Conservation (phyloP, 1,140 invertebrate genomes). For the Goniozus legneri region DNA sequence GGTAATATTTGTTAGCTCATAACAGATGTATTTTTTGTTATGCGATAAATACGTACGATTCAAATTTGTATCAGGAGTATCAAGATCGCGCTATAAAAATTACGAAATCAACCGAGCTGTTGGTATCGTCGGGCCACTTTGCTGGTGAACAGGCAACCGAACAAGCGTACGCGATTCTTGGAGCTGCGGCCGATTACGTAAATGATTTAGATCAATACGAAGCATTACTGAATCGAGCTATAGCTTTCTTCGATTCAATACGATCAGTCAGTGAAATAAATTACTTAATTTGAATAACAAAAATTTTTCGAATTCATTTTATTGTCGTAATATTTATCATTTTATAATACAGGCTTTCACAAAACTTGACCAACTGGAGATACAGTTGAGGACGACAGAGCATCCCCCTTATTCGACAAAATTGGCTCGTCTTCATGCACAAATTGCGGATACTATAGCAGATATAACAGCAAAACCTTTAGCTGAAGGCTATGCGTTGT, state of each 20-base stretch:
- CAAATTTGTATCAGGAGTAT: conserved; percentile 56
- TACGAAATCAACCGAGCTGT: conserved; percentile 73
- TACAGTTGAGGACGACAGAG: conserved; percentile 67
- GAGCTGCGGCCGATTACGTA: conserved; percentile 70
- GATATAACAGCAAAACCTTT: conserved; percentile 64
- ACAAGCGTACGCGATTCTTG: conserved; percentile 71
- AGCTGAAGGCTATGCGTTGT: conserved; percentile 68
- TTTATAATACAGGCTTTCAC: conserved; percentile 59
- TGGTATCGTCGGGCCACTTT: conserved; percentile 67
- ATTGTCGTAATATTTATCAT: background rate
- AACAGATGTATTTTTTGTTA: background rate
- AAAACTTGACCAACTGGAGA: conserved; percentile 75
- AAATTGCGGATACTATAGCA: conserved; percentile 62
- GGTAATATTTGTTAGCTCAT: conserved; percentile 48
- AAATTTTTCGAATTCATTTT: background rate
- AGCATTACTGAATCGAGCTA: conserved; percentile 63
- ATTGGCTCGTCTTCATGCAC: conserved; percentile 65
- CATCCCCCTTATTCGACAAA: conserved; percentile 62
- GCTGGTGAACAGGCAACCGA: conserved; percentile 69
- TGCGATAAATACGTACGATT: background rate
- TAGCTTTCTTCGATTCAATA: conserved; percentile 72
- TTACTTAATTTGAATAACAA: background rate
- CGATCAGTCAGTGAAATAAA: conserved; percentile 59
- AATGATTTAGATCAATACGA: conserved; percentile 69
- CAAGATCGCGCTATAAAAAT: conserved; percentile 76